These are phyloP conservation scores for Hyalella azteca DNA, from an alignment of 2,888 invertebrate genomes.

Conservation along the genomic window DNA sequence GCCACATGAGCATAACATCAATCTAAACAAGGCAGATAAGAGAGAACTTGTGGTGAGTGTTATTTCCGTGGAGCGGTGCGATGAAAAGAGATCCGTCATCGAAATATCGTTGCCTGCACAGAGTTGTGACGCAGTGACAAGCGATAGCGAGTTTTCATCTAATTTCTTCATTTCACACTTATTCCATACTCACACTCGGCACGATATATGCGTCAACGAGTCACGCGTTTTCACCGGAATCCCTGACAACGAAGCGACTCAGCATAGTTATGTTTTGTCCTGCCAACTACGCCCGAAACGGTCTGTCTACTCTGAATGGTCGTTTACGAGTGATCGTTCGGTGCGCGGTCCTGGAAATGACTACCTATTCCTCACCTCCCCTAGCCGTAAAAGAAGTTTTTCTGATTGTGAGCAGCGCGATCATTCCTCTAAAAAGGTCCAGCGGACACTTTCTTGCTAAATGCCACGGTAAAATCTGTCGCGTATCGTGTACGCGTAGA, in stretches of 20 bases:
- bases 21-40: not conserved
- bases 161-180: no score
- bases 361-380: not conserved
- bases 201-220: no score
- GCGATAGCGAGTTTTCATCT: no score
- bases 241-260: no score
- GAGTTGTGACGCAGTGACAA: no score
- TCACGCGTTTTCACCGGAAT: no score
- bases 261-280: not conserved
- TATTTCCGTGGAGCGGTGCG: not conserved
- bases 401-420: not conserved
- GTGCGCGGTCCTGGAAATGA: not conserved
- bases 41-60: not conserved
- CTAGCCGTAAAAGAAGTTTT: not conserved
- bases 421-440: not conserved
- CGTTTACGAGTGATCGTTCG: not conserved
- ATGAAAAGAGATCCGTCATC: not conserved
- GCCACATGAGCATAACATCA: not conserved
- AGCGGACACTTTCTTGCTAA: not conserved
- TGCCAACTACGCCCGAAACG: not conserved
- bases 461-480: no score
- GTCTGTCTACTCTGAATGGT: conserved; percentile 4
- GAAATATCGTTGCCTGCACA: not conserved
- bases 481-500: no score
- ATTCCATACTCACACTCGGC: no score